A percentile compares a stretch with the other conserved stretches of the same genome.
Evolutionary conservation across 2,797 vertebrate genomes (phyloP).

Genomic region (Erpetoichthys calabaricus): DNA sequence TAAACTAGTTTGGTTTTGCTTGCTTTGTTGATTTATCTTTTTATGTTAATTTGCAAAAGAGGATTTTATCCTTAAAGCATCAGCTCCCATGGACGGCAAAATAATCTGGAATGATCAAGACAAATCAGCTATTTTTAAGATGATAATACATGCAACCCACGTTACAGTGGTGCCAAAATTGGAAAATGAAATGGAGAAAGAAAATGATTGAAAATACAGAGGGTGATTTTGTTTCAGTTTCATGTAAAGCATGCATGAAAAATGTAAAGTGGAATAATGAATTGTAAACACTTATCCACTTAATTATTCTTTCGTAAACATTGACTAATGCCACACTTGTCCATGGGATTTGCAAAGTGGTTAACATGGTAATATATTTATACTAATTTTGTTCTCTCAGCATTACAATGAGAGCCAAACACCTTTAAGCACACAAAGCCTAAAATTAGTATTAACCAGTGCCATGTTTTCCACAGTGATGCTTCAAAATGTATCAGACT

Average conservation of each 20-base stretch:
- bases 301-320: constrained; percentile 20
- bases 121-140: background rate
- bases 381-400: constrained; percentile 77
- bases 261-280: constrained; percentile 14
- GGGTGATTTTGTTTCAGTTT: background rate
- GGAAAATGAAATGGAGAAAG: no score
- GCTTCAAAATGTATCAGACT: constrained; percentile 88
- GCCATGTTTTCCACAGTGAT: constrained; percentile 75
- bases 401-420: constrained; percentile 38
- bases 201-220: no score
- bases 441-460: constrained; percentile 73
- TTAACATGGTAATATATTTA: constrained; percentile 61
- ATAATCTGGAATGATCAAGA: background rate
- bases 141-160: no score
- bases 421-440: constrained; percentile 48
- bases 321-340: constrained; percentile 51
- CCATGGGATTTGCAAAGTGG: constrained; percentile 66
- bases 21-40: constrained; percentile 46
- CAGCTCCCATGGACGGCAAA: constrained; percentile 67
- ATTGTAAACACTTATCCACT: constrained; percentile 21
- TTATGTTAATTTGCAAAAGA: constrained; percentile 67
- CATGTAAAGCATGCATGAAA: constrained; percentile 11
- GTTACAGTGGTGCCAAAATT: no score
- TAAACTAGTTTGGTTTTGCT: constrained; percentile 83
- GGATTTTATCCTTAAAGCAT: constrained; percentile 69